Percentiles rank a stretch among this genome's conserved stretches.
Evolutionary conservation across 2,113 vertebrate genomes (phyloP).

Genomic region (Cyanoliseus patagonus): DNA sequence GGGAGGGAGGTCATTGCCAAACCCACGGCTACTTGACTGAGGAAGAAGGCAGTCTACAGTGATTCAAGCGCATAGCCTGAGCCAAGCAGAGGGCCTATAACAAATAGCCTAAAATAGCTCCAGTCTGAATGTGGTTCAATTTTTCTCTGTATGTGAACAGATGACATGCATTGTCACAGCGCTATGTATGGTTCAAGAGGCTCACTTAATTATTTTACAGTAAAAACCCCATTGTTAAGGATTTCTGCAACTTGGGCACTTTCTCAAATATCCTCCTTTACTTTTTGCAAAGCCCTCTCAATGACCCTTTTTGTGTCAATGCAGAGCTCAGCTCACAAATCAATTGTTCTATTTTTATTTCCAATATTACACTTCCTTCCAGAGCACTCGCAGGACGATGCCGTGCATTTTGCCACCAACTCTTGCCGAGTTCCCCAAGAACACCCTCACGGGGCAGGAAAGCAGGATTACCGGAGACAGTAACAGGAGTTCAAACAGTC

Average conservation of each 20-base stretch:
- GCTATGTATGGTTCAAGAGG: conserved; percentile 4
- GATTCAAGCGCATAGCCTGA: neutral
- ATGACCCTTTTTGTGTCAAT: conserved; percentile 18
- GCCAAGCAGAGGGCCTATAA: conserved; percentile 9
- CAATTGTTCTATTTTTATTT: conserved; percentile 45
- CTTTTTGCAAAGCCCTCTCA: conserved; percentile 2
- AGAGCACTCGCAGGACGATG: accelerated
- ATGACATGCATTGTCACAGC: neutral
- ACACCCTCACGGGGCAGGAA: neutral
- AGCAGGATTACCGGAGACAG: neutral
- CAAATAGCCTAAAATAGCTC: conserved; percentile 63
- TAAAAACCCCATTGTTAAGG: neutral
- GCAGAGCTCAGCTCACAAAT: neutral
- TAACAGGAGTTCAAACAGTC: neutral
- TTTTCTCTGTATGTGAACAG: conserved; percentile 14
- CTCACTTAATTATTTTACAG: neutral
- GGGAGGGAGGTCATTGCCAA: conserved; percentile 64
- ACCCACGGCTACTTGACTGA: conserved; percentile 55
- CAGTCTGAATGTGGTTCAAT: conserved; percentile 13
- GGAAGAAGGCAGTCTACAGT: conserved; percentile 23
- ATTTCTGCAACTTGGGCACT: neutral
- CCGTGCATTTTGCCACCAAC: neutral
- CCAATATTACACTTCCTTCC: conserved; percentile 16
- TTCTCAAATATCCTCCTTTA: neutral
- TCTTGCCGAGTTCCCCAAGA: neutral